A percentile compares a stretch with the other conserved stretches of the same genome.
These are phyloP conservation scores for Parazoanthus swiftii DNA, from an alignment of 92 coral and sea anemone genomes.

Conservation along the genomic window DNA sequence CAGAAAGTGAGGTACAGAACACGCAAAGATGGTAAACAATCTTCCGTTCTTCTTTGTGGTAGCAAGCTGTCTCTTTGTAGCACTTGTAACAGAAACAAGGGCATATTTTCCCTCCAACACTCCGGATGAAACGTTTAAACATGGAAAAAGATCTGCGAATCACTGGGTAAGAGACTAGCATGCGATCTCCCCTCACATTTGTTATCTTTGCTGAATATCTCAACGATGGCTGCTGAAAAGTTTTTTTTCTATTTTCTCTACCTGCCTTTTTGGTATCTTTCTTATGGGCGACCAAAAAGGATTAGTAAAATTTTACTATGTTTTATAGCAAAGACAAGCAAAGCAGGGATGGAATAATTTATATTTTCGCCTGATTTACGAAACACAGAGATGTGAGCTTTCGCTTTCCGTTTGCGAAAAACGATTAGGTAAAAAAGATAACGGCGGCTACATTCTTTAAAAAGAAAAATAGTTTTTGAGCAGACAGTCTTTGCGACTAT, in stretches of 20 bases:
- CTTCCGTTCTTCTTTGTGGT: background rate
- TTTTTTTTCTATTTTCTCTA: background rate
- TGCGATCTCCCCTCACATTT: background rate
- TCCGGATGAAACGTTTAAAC: background rate
- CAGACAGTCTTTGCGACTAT: background rate
- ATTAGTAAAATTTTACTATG: background rate
- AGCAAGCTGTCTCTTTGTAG: background rate
- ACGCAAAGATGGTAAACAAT: conserved; percentile 1
- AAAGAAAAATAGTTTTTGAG: too few relatives aligned
- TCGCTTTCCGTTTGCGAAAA: too few relatives aligned
- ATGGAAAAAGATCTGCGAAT: background rate
- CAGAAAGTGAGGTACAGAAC: background rate
- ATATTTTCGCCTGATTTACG: background rate
- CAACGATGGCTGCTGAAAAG: background rate
- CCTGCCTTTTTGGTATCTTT: background rate
- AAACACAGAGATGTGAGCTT: too few relatives aligned
- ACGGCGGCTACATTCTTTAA: background rate
- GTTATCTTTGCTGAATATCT: too few relatives aligned
- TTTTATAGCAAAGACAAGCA: background rate
- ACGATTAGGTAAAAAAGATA: too few relatives aligned
- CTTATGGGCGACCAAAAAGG: background rate
- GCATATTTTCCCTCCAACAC: background rate
- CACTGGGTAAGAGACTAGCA: background rate
- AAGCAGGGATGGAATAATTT: background rate
- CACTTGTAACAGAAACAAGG: background rate